A percentile compares a stretch with the other conserved stretches of the same genome.
These are phyloP conservation scores for Coelinius sp. DNA, from an alignment of 2,888 invertebrate species.

Conservation along the genomic window DNA sequence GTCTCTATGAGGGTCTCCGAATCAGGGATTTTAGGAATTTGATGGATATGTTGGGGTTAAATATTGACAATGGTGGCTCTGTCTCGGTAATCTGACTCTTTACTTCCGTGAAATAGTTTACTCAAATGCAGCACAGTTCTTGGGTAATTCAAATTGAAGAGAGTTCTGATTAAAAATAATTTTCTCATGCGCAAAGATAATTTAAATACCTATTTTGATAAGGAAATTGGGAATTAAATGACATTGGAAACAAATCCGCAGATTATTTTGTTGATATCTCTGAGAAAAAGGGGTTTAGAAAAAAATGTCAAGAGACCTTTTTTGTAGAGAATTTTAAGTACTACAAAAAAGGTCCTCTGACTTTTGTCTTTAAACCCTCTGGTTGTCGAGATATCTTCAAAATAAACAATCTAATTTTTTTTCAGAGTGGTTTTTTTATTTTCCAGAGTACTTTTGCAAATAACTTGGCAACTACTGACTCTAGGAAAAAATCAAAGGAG, in stretches of 20 bases:
- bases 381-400: background rate
- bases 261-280: too few species aligned
- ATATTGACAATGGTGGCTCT: constrained; percentile 32
- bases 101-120: background rate
- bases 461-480: too few species aligned
- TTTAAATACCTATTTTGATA: too few species aligned
- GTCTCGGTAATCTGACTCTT: constrained; percentile 29
- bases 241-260: too few species aligned
- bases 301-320: background rate
- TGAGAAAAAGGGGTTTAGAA: too few species aligned
- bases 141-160: background rate
- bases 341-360: background rate
- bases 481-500: too few species aligned
- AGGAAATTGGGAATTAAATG: too few species aligned
- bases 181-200: too few species aligned
- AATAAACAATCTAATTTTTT: background rate
- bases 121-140: background rate
- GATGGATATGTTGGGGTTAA: constrained; percentile 3
- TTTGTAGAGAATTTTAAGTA: too few species aligned
- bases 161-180: too few species aligned
- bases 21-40: background rate
- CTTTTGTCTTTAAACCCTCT: background rate
- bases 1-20: background rate
- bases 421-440: too few species aligned
- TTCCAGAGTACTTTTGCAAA: too few species aligned